A percentile compares a stretch with the other conserved stretches of the same genome.
Conservation (phyloP, 2,797 vertebrate species). For the Acanthis flammea region DNA sequence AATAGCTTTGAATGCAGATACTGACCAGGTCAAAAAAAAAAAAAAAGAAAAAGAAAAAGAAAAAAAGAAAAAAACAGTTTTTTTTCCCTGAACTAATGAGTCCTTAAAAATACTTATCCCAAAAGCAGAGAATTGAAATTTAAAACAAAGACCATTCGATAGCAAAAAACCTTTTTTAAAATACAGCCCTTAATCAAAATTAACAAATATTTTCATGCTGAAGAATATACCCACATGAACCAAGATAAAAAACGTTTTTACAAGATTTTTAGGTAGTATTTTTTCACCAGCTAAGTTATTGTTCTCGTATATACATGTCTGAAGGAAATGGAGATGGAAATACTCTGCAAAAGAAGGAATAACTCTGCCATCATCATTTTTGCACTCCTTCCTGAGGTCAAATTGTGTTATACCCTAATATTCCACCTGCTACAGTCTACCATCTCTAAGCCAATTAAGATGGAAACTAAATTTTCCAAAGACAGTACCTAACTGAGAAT, state of each 20-base stretch:
- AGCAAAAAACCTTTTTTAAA: neutral
- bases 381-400: neutral
- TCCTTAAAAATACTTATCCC: neutral
- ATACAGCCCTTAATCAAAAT: neutral
- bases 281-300: neutral
- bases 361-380: neutral
- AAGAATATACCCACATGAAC: rapidly evolving
- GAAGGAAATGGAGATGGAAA: neutral
- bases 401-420: neutral
- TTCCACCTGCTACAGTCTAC: neutral
- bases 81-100: neutral
- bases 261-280: neutral
- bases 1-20: neutral
- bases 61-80: neutral
- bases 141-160: neutral
- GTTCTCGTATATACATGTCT: neutral
- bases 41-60: too few relatives aligned
- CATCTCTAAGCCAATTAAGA: neutral
- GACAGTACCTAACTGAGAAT: neutral
- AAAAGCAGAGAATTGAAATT: neutral
- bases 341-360: neutral
- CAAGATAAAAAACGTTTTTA: neutral
- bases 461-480: neutral
- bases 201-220: neutral
- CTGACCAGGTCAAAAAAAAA: neutral